Conservation (phyloP, 2,113 vertebrate species). For the Polypterus bichir region DNA sequence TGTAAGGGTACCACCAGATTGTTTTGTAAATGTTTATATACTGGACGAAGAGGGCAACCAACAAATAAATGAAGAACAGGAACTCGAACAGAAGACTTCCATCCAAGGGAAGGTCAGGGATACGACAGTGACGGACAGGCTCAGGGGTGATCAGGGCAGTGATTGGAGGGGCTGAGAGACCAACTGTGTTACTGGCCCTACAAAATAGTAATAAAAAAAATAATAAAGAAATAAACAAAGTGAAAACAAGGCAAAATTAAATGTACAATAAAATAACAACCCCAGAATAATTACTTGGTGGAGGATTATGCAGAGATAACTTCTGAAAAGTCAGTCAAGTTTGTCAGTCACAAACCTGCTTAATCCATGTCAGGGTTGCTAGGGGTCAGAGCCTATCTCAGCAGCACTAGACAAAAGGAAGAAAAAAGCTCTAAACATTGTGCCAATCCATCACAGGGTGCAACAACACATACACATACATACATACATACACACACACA, state of each 20-base stretch:
- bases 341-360: fast-evolving
- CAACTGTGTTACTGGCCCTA: slow-evolving; percentile 79
- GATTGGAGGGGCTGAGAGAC: slow-evolving; percentile 78
- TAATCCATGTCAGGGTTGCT: neutral
- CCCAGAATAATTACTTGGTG: slow-evolving; percentile 13
- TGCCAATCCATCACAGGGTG: no score
- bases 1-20: slow-evolving; percentile 97
- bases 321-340: neutral
- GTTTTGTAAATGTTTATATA: slow-evolving; percentile 98
- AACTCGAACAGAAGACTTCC: slow-evolving; percentile 87
- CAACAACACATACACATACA: no score
- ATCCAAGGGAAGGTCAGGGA: slow-evolving; percentile 85
- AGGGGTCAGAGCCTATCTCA: no score
- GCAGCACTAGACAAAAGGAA: no score
- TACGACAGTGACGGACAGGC: slow-evolving; percentile 86
- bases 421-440: no score
- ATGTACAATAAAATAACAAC: no score
- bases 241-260: no score
- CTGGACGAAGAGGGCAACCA: slow-evolving; percentile 92
- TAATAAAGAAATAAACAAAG: no score
- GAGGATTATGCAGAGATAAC: neutral
- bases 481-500: neutral
- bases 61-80: slow-evolving; percentile 87
- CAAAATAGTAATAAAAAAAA: slow-evolving; percentile 10
- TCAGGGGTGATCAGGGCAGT: slow-evolving; percentile 90